phyloP scores from a whole-genome alignment of 2,797 vertebrate genomes.

The Neostethus bicornis region DNA sequence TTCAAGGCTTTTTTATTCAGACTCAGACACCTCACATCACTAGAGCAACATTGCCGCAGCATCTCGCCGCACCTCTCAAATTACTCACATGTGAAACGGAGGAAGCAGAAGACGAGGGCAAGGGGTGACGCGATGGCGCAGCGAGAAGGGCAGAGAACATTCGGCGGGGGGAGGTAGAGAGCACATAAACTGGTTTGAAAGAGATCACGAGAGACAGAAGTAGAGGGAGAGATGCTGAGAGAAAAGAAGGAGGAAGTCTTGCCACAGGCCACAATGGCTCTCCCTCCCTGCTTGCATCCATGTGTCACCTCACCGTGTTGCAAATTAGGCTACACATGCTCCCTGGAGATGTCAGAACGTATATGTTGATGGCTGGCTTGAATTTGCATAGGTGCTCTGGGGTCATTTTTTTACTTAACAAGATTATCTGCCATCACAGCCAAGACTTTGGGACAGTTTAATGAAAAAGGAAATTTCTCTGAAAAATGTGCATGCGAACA shows the following conservation, averaged over 20 bases:
- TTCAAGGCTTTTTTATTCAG: not conserved
- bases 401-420: conserved; percentile 19
- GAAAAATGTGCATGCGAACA: not conserved
- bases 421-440: conserved; percentile 12
- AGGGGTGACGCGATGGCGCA: conserved; percentile 5
- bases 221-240: conserved; percentile 29
- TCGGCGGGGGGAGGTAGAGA: conserved; percentile 45
- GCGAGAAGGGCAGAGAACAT: conserved; percentile 28
- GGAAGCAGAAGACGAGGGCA: not conserved
- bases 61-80: conserved; percentile 18
- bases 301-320: conserved; percentile 71
- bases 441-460: conserved; percentile 12
- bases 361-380: conserved; percentile 56
- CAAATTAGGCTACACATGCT: conserved; percentile 71
- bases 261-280: conserved; percentile 60
- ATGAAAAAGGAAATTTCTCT: not conserved
- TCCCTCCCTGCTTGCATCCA: conserved; percentile 55
- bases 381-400: conserved; percentile 58
- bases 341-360: conserved; percentile 66
- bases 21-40: conserved; percentile 8
- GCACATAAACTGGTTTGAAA: conserved; percentile 50
- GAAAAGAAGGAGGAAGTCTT: conserved; percentile 29
- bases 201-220: conserved; percentile 63
- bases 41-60: conserved; percentile 8
- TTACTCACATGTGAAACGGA: conserved; percentile 18